Evolutionary conservation across 1,140 invertebrate species (phyloP).

Genomic region (Antheraea mylitta): DNA sequence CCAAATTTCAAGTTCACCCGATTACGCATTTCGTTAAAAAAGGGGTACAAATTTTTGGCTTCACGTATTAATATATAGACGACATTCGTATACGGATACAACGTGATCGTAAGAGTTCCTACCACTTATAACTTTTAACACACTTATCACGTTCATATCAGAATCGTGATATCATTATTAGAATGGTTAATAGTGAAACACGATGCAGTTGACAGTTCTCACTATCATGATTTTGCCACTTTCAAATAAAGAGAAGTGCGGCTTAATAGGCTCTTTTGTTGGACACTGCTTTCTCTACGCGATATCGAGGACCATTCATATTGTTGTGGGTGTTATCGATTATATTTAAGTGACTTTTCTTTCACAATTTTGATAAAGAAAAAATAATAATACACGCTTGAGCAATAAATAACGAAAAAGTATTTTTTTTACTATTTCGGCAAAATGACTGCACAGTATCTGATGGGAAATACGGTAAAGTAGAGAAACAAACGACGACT

Average conservation of each 20-base stretch:
- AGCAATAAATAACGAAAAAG: no score
- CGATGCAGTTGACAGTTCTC: neutral
- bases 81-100: neutral
- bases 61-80: no score
- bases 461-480: no score
- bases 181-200: neutral
- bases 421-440: no score
- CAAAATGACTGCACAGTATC: no score
- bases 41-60: no score
- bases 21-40: no score
- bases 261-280: conserved; percentile 1
- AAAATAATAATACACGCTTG: neutral
- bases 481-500: no score
- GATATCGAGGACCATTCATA: conserved; percentile 2
- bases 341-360: neutral
- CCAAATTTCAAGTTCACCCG: no score
- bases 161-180: neutral
- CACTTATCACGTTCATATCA: conserved; percentile 4
- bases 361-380: neutral
- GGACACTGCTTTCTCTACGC: neutral
- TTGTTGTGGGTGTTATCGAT: neutral
- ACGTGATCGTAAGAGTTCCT: neutral
- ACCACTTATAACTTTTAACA: neutral
- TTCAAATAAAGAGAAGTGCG: neutral
- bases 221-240: conserved; percentile 2